Conservation (phyloP, 2,797 vertebrate genomes). For the Apogon hyalosoma region DNA sequence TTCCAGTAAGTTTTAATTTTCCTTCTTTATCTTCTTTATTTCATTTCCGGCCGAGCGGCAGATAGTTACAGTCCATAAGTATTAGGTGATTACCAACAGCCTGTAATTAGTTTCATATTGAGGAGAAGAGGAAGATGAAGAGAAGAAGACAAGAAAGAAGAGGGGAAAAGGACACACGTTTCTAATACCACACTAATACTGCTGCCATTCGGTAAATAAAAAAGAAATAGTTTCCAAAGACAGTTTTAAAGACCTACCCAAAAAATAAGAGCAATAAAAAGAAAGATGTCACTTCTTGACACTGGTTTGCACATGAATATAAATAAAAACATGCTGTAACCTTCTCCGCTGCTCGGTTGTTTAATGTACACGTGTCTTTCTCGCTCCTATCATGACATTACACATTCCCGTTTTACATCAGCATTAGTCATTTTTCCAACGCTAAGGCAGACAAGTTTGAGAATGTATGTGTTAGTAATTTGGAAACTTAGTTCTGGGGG, state of each 20-base stretch:
- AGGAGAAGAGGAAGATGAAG: slow-evolving; percentile 32
- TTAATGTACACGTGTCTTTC: slow-evolving; percentile 7
- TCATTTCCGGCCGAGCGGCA: slow-evolving; percentile 52
- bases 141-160: slow-evolving; percentile 35
- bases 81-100: slow-evolving; percentile 74
- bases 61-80: slow-evolving; percentile 73
- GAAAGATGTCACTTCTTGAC: neutral
- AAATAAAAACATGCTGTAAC: neutral
- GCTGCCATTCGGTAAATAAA: slow-evolving; percentile 56
- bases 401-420: slow-evolving; percentile 30
- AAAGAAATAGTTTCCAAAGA: slow-evolving; percentile 29
- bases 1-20: slow-evolving; percentile 18
- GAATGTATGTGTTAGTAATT: slow-evolving; percentile 86
- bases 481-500: slow-evolving; percentile 78
- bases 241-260: slow-evolving; percentile 26
- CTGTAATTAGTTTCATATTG: slow-evolving; percentile 64
- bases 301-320: too few relatives aligned
- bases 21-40: slow-evolving; percentile 63
- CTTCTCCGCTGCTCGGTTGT: slow-evolving; percentile 17
- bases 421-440: slow-evolving; percentile 50
- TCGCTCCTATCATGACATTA: slow-evolving; percentile 16
- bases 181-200: slow-evolving; percentile 13
- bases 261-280: neutral
- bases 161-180: slow-evolving; percentile 21
- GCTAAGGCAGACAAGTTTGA: slow-evolving; percentile 57